Conservation (phyloP, 2,113 vertebrate genomes). For the Steatornis caripensis region DNA sequence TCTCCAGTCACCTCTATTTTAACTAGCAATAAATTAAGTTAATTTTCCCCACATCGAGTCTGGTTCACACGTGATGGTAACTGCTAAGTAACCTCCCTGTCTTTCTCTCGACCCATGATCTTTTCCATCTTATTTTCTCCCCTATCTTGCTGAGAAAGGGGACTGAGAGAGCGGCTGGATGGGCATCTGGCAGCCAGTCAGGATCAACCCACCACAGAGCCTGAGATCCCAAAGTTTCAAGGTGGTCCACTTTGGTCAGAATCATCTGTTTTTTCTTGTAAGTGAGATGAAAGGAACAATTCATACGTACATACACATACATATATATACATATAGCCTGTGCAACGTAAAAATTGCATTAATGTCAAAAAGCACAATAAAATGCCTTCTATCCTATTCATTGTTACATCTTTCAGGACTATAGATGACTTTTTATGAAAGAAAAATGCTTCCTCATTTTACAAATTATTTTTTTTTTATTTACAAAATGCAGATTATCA, state of each 20-base stretch:
- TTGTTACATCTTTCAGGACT: background rate
- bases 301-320: background rate
- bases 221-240: background rate
- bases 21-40: background rate
- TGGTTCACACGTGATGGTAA: background rate
- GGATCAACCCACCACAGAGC: background rate
- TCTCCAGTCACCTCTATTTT: background rate
- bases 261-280: background rate
- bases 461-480: background rate
- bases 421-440: background rate
- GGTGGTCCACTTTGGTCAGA: background rate
- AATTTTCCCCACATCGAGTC: background rate
- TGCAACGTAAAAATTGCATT: background rate
- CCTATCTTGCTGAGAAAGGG: background rate
- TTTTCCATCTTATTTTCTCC: background rate
- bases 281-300: background rate
- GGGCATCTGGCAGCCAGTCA: background rate
- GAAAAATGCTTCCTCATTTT: background rate
- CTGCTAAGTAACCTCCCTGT: background rate
- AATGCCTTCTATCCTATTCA: background rate
- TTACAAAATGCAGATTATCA: background rate
- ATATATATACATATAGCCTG: background rate
- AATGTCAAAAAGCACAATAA: background rate
- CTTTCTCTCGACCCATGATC: background rate
- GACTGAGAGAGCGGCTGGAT: background rate